Base-by-base conservation (phyloP, 2,888 invertebrate species). In the Lithosia quadra region DNA sequence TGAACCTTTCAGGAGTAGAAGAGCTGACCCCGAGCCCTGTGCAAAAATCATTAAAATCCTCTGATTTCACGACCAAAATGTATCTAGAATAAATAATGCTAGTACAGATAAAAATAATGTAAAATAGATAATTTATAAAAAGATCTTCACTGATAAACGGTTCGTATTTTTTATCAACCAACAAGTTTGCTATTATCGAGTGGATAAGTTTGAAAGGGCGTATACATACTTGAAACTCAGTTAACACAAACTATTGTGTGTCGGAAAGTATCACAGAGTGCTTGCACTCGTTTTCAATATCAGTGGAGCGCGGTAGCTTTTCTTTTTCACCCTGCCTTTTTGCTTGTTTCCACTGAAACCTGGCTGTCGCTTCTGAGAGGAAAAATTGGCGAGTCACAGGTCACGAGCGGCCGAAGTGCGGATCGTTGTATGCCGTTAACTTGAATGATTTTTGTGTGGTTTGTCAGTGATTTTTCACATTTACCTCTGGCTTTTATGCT, bases 341-440 rank as follows among this genome's bases (percentile, higher is more conserved):
- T 83, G 81, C 80, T 85, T 87, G 82, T 86, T 85, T 87, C 83
- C 79, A 74, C 75, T 67, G 77, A 85, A 84, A 84, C 84, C 82
- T 82, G 74, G 77, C 83, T 84, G 86, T 86, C 86, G 82, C 80
- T 78, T 69, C 49, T 65, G 69, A 68, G 74, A 81, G 82, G 84
- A 88, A 87, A 88, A 90, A 89, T 90, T 85, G 83, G 72, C 84
- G 86, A 85, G 86, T 86, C 89, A 86, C 87, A 88, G 88, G 90
- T 88, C 90, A 88, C 88, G 86, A 86, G 84, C 80, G 76, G 74
- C 74, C 83, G 82, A 84, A 91, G 91, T 90, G 91, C 90, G 87
- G 85, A 90, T 88, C 90, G 88, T 77, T 91, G 91, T 91, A 90
- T 82, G 86, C 86, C 87, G 91, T 90, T 91, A 91, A 89, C 87